Evolutionary conservation across 2,888 invertebrate species (phyloP).

Genomic region (Disparrhopalites patrizii): DNA sequence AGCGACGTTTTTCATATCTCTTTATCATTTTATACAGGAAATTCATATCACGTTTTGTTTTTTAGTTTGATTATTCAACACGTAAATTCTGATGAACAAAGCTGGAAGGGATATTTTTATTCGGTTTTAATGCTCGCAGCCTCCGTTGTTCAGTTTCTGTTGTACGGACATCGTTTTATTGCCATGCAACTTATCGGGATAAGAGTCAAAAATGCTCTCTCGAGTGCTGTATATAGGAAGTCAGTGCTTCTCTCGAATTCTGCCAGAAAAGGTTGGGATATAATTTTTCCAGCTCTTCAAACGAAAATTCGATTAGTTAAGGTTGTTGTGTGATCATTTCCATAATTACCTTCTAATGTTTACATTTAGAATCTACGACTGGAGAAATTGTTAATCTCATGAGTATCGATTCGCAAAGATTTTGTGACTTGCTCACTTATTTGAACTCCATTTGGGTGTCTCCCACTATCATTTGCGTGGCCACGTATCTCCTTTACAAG

Average conservation of each 20-base stretch:
- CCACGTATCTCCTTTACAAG: slow-evolving; percentile 56
- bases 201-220: slow-evolving; percentile 56
- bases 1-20: too few relatives aligned
- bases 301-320: too few relatives aligned
- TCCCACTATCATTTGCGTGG: slow-evolving; percentile 57
- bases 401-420: slow-evolving; percentile 83
- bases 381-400: slow-evolving; percentile 90
- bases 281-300: too few relatives aligned
- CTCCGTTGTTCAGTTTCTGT: slow-evolving; percentile 55
- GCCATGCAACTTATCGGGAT: slow-evolving; percentile 58
- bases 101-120: slow-evolving; percentile 60
- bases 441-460: slow-evolving; percentile 56
- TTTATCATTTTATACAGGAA: too few relatives aligned
- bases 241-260: slow-evolving; percentile 47
- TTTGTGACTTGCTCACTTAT: slow-evolving; percentile 56
- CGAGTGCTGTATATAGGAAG: slow-evolving; percentile 59
- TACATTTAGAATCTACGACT: slow-evolving; percentile 61
- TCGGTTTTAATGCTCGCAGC: slow-evolving; percentile 56
- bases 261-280: slow-evolving; percentile 41
- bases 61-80: too few relatives aligned
- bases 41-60: too few relatives aligned
- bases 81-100: slow-evolving; percentile 39
- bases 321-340: too few relatives aligned
- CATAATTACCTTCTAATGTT: background rate
- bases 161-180: slow-evolving; percentile 58